Base-by-base conservation (phyloP, 2,797 vertebrate genomes). In the Pseudotriccus pelzelni region DNA sequence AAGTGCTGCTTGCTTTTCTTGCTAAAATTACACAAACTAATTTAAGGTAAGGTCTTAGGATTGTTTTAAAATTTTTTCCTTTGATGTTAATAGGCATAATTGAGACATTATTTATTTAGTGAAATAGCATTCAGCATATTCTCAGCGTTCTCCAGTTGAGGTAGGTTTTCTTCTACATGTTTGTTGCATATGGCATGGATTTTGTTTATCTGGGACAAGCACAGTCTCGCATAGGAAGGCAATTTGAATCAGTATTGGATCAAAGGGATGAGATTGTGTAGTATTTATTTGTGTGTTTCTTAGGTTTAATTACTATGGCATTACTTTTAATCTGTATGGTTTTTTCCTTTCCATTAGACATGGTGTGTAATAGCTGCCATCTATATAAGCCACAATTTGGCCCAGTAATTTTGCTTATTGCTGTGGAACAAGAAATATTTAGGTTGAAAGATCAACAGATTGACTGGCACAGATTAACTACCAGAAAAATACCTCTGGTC, bases 191-290 rank as follows among this genome's bases (percentile, higher is more conserved):
- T 83, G 79, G 76, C 68, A 85, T 56, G 34, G 43, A 47, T 85
- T 87, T 94, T 91, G 30, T 84, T 95, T 96, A 62, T 68, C 11
- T 93, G 72, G 72, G 23, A 63, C 80, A 79, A 77, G 82, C n/a
- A 59, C 10, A 49, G 32, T 41, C 89, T 87, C 0, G 4, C 36
- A 37, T 24, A 34, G 44, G 74, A 75, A 95, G 23, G 43, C 28
- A 92, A 79, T 86, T 44, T 52, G 58, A 70, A 86, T 21, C 0
- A 1, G 30, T 85, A 70, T n/a, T 64, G 27, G 58, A n/a, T 69
- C 73, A 91, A 87, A 91, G 67, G 55, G 64, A 78, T 76, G 62
- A 75, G n/a, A 77, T 5, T 85, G 22, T 88, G 53, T 36, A 60
- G 28, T 32, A 60, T 92, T 93, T 93, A 52, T 78, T 56, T 87